Evolutionary conservation across 1,140 invertebrate species (phyloP), one percentile per base, ranked within the genome.

Genomic region (Orius insidiosus): DNA sequence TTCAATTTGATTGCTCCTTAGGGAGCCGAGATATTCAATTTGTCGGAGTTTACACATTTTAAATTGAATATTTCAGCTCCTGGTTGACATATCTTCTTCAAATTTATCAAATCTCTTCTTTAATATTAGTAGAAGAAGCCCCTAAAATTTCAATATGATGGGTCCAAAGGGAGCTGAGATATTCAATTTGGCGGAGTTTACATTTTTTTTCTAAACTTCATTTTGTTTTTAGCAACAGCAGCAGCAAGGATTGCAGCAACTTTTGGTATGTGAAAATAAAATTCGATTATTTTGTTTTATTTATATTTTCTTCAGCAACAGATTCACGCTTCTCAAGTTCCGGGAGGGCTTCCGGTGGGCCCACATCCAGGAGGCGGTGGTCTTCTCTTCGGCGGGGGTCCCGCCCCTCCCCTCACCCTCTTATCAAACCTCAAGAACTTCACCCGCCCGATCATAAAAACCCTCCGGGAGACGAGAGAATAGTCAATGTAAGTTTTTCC

Each of bases 311-410:
- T 33, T 35, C 4, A 34, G 30, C 15, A 35, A 64, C 73, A 74
- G 63, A 71, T 73, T 61, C 71, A 73, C 54, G 70, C 70, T 4
- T 58, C 70, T 62, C 65, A 71, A 53, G 52, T 72, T 38, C 68
- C 67, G 1, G 68, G 69, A 52, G 63, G 64, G 9, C 52, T 66
- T 30, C 64, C 64, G 5, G 45, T 54, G 40, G 54, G 46, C 10
- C 45, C 53, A 9, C 53, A 52, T 40, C 50, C 55, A 5, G 45
- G 50, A 40, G 48, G 40, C 33, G 51, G 51, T 5, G 51, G 55
- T 14, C 44, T 56, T 34, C 47, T 57, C 9, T 56, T 58, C 40
- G 52, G 55, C 11, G 49, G 49, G 10, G 50, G 53, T 4, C 53
- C 58, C 40, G 48, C 53, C 30, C 56, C 53, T 0, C 57, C 54